Evolutionary conservation across 2,888 invertebrate species (phyloP).

Genomic region (Trypoxylon attenuatum): DNA sequence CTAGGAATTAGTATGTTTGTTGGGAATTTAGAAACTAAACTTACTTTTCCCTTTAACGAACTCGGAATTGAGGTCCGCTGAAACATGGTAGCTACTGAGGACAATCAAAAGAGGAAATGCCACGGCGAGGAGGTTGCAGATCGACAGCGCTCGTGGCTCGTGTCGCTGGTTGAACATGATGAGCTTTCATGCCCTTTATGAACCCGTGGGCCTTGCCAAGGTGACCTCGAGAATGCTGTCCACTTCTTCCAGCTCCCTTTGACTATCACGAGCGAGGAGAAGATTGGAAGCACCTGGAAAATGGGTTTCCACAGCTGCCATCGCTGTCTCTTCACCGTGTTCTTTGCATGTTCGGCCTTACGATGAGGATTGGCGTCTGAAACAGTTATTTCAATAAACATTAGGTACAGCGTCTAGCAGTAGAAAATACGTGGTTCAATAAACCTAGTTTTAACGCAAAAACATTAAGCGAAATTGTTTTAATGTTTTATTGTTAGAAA

Average conservation of each 20-base stretch:
- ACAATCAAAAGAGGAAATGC: slow-evolving; percentile 59
- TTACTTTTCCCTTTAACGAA: slow-evolving; percentile 89
- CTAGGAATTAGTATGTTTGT: background rate
- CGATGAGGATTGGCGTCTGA: slow-evolving; percentile 41
- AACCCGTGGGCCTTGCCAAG: slow-evolving; percentile 64
- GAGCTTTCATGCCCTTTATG: slow-evolving; percentile 71
- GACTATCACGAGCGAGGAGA: slow-evolving; percentile 48
- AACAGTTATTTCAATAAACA: no score
- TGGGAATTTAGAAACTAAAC: slow-evolving; percentile 65
- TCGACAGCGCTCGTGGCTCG: slow-evolving; percentile 68
- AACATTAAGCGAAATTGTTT: no score
- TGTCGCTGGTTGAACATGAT: slow-evolving; percentile 71
- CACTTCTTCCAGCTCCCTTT: slow-evolving; percentile 46
- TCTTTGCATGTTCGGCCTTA: slow-evolving; percentile 57
- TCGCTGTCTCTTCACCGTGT: slow-evolving; percentile 58
- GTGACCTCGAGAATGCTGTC: slow-evolving; percentile 47
- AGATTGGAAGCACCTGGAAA: slow-evolving; percentile 39
- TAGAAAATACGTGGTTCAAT: no score
- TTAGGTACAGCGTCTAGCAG: no score
- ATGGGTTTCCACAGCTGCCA: slow-evolving; percentile 58
- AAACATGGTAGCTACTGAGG: slow-evolving; percentile 61
- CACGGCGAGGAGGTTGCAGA: slow-evolving; percentile 57
- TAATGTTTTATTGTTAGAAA: no score
- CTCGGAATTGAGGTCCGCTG: slow-evolving; percentile 77
- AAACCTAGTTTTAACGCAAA: no score